Base-by-base conservation (phyloP, 2,797 vertebrate species). In the Remorina albescens region DNA sequence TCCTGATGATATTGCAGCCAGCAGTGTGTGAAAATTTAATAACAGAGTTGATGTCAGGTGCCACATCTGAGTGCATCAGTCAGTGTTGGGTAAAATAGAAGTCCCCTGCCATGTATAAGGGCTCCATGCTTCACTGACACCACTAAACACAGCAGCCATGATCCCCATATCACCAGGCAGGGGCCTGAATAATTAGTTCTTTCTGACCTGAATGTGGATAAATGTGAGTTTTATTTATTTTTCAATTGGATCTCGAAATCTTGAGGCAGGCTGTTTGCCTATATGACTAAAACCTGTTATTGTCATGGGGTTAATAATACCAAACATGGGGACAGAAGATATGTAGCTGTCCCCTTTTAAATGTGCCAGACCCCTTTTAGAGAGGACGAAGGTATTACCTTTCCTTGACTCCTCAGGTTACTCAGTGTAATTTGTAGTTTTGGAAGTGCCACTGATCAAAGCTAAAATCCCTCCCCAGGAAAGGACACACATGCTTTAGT, bases 1-100 rank as follows among this genome's bases (percentile, higher is more conserved):
- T 83, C 49, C 68, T 65, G 83, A 74, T 86, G 78, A 86, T 88
- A 91, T 84, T 89, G 86, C 44, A 60, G 82, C 85, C 84, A 87
- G 78, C 82, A 77, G 85, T 60, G 85, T 88, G 90, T 90, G 86
- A 91, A 90, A 82, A 87, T 90, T 68, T 90, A 89, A 92, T 90
- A 88, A 87, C 78, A 49, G 60, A 76, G 78, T 71, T 21, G 72
- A 85, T 87, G 79, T 86, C 76, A 80, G 81, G 51, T 28, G 34
- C 46, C 47, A 69, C 71, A 60, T 85, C 71, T 83, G 39, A 34
- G 36, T 60, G 57, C 61, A 85, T 86, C 61, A 74, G 64, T 55
- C 26, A n/a, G 18, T 57, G 68, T 46, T n/a, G 47, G 50, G 61
- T 57, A 41, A 36, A 74, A 49, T 21, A 12, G n/a, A 41, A 70